Conservation (phyloP, 1,140 invertebrate genomes). For the Apis dorsata region DNA sequence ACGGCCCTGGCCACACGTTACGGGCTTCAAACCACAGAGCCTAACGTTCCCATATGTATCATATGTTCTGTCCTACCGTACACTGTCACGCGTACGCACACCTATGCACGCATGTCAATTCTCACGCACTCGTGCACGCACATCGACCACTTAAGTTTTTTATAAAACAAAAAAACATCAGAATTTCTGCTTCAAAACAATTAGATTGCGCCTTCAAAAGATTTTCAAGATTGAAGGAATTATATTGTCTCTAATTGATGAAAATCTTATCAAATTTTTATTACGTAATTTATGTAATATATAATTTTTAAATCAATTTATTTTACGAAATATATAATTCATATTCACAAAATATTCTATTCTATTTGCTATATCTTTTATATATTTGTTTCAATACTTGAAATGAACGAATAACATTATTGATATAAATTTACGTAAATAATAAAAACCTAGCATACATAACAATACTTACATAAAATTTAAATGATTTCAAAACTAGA, state of each 20-base stretch:
- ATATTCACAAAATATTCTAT: too few species aligned
- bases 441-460: too few species aligned
- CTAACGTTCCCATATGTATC: slow-evolving; percentile 81
- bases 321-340: too few species aligned
- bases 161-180: neutral
- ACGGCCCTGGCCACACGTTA: slow-evolving; percentile 70
- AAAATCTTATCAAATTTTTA: too few species aligned
- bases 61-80: slow-evolving; percentile 77
- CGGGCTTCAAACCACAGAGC: slow-evolving; percentile 79
- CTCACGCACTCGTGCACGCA: slow-evolving; percentile 62
- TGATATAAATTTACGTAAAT: too few species aligned
- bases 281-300: too few species aligned
- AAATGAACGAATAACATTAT: too few species aligned
- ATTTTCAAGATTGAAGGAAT: neutral
- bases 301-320: too few species aligned
- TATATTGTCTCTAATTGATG: neutral
- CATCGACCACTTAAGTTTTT: slow-evolving; percentile 50
- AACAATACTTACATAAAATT: too few species aligned
- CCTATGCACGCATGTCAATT: slow-evolving; percentile 60
- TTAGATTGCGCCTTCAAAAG: neutral
- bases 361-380: too few species aligned
- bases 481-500: too few species aligned
- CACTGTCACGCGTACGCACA: slow-evolving; percentile 67
- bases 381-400: too few species aligned
- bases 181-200: slow-evolving; percentile 3